Evolutionary conservation across 2,797 vertebrate species (phyloP), one percentile per base, ranked within the genome.

Genomic region (Pseudopleuronectes americanus): DNA sequence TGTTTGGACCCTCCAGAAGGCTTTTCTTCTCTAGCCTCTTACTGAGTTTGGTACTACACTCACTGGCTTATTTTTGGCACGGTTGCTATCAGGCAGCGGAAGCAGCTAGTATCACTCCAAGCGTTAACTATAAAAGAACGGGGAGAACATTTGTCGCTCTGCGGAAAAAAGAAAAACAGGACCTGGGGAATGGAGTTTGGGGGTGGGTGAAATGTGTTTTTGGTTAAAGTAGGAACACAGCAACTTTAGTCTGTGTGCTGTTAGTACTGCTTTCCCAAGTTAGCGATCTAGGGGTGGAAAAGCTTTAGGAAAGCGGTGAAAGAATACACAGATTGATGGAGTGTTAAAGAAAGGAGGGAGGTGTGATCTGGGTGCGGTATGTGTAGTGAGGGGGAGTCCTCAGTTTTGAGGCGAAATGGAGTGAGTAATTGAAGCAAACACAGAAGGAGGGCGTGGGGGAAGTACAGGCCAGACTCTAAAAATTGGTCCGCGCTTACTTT

Each of bases 401-500:
- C 61, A 69, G 82, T 82, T 89, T 92, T 90, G 76, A 90, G 86
- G 84, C 71, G 84, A 91, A 92, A 87, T 78, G 80, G 83, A 87
- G 76, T 91, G 91, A 92, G 86, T 92, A 89, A 93, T 91, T 88
- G 86, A 92, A 90, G 90, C 92, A 92, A 93, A 94, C 87, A 92
- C 66, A 69, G 88, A 90, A 79, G 84, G 84, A 85, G 76, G 85
- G 85, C 21, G 83, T 84, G 80, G 88, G 76, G 76, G 75, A 85
- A 86, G 71, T 76, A 45, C 74, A 81, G 86, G 78, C 89, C 70
- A 74, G 84, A 87, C 74, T 88, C 88, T 77, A 87, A 80, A 92
- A 90, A 82, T 70, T 52, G 33, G 36, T 52, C 72, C 56, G 31
- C 58, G 28, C 86, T 89, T 86, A 82, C 71, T 75, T 64, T 87